Conservation (phyloP, 2,888 invertebrate genomes). For the Caenorhabditis sp. region DNA sequence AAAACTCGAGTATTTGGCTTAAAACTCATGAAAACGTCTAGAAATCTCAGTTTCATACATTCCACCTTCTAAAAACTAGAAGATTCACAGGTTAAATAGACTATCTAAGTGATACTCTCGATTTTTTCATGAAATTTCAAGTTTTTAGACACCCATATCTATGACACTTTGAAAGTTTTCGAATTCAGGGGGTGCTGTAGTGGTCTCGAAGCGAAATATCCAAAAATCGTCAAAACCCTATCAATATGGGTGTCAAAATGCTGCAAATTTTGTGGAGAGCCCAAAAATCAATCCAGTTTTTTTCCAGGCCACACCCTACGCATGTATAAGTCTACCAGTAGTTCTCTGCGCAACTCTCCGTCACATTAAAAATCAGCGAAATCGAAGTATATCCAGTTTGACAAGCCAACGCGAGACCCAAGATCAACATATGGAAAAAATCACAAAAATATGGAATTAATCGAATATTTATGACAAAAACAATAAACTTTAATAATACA, state of each 20-base stretch:
- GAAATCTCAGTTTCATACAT: too few species aligned
- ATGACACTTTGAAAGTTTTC: neutral
- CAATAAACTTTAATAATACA: too few species aligned
- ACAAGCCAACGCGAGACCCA: conserved; percentile 9
- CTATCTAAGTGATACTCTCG: neutral
- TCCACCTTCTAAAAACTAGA: conserved; percentile 17
- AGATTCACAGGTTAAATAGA: too few species aligned
- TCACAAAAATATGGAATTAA: neutral
- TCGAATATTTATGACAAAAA: conserved; percentile 1
- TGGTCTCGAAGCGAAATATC: neutral
- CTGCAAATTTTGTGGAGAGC: neutral
- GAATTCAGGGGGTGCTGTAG: neutral
- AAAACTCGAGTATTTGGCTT: neutral
- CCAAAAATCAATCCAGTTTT: neutral
- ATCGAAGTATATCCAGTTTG: conserved; percentile 10
- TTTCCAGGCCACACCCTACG: too few species aligned
- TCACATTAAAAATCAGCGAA: neutral
- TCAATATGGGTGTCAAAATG: neutral
- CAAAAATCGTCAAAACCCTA: neutral
- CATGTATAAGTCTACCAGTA: too few species aligned
- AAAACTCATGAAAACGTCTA: too few species aligned
- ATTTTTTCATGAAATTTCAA: conserved; percentile 10
- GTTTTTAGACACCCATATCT: conserved; percentile 3
- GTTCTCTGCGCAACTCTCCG: neutral
- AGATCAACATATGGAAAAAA: neutral